Evolutionary conservation across 1,140 invertebrate genomes (phyloP).

Genomic region (Pseudachorutes palmiensis): DNA sequence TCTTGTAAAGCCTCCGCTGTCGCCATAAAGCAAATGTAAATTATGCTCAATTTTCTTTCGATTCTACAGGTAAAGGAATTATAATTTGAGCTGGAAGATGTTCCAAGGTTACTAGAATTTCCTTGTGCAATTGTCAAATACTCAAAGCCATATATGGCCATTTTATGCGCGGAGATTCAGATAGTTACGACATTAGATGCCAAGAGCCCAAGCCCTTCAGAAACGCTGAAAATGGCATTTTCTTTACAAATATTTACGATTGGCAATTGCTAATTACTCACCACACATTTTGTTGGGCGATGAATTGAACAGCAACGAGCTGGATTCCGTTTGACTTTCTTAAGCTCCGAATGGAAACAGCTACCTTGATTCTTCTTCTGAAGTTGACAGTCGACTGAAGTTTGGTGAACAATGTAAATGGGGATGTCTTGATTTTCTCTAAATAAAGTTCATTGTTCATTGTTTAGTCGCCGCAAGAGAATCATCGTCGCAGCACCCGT

Average conservation of each 20-base stretch:
- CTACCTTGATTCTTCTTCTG: background rate
- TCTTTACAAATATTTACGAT: background rate
- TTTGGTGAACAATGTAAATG: too few species aligned
- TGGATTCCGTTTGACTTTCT: background rate
- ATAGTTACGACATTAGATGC: too few species aligned
- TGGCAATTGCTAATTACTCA: background rate
- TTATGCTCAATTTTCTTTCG: too few species aligned
- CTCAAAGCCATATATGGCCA: too few species aligned
- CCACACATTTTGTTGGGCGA: background rate
- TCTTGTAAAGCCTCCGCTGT: too few species aligned
- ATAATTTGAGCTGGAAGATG: too few species aligned
- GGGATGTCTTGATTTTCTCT: background rate
- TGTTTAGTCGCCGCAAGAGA: background rate
- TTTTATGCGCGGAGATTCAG: too few species aligned
- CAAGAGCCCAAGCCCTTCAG: background rate
- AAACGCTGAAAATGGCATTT: background rate
- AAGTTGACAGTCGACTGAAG: background rate
- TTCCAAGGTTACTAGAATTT: too few species aligned
- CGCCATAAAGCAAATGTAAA: too few species aligned
- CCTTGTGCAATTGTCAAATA: too few species aligned
- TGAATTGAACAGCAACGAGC: background rate
- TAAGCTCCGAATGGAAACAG: background rate
- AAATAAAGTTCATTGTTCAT: slow-evolving; percentile 6
- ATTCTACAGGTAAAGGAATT: too few species aligned
- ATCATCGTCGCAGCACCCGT: background rate